phyloP scores from a whole-genome alignment of 2,888 invertebrate genomes.

The Opisthograptis luteolata region DNA sequence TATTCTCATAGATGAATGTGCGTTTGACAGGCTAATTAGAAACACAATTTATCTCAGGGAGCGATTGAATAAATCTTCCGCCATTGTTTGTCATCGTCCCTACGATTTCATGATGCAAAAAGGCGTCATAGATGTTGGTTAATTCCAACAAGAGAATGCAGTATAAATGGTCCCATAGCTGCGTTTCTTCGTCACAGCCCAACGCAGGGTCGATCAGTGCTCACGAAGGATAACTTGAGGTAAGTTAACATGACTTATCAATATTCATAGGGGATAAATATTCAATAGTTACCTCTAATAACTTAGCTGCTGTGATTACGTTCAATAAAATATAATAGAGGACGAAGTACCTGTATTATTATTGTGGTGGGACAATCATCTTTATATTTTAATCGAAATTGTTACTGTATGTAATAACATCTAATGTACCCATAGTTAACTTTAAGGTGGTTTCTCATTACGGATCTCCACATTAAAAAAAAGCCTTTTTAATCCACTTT shows the following conservation, averaged over 20 bases:
- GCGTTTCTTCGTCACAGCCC: conserved; percentile 49
- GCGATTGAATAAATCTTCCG: conserved; percentile 23
- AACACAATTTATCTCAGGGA: not conserved
- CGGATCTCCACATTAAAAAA: too few relatives aligned
- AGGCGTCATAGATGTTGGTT: conserved; percentile 59
- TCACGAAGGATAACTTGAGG: conserved; percentile 46
- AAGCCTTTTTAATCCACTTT: too few relatives aligned
- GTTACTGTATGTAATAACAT: too few relatives aligned
- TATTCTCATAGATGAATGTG: not conserved
- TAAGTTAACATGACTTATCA: conserved; percentile 19
- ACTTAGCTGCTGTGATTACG: not conserved
- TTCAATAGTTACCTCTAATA: not conserved
- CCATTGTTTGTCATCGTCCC: conserved; percentile 55
- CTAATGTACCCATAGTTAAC: too few relatives aligned
- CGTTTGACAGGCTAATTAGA: not conserved
- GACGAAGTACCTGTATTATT: too few relatives aligned
- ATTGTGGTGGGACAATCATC: too few relatives aligned
- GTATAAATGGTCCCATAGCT: conserved; percentile 65
- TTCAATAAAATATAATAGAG: not conserved
- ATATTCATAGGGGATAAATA: conserved; percentile 1
- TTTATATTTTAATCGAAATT: too few relatives aligned
- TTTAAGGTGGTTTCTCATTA: too few relatives aligned
- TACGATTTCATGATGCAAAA: conserved; percentile 40
- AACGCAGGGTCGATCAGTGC: conserved; percentile 55
- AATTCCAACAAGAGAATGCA: conserved; percentile 49